These are phyloP conservation scores for Apamea anceps DNA, from an alignment of 2,888 invertebrate species.

Conservation along the genomic window DNA sequence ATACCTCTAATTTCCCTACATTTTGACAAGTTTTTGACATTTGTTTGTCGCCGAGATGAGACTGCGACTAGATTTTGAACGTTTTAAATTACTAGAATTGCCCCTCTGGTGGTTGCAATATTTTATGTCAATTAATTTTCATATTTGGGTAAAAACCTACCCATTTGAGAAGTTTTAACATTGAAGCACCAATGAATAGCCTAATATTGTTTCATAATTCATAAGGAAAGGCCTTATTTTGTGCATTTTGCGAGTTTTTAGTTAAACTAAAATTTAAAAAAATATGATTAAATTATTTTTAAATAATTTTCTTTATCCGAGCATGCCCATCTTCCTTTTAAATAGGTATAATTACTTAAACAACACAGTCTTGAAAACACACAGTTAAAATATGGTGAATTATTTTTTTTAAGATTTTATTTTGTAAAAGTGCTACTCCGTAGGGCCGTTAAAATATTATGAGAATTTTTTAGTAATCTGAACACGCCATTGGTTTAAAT, in stretches of 20 bases:
- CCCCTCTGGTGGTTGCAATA: background rate
- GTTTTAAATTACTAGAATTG: too few relatives aligned
- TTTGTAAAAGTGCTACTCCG: constrained; percentile 58
- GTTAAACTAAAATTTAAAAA: constrained; percentile 6
- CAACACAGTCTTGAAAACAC: constrained; percentile 78
- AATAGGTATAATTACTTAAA: constrained; percentile 69
- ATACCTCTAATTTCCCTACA: too few relatives aligned
- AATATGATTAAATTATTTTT: background rate
- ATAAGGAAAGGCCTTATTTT: constrained; percentile 54
- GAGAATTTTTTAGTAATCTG: background rate
- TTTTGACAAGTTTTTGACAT: too few relatives aligned
- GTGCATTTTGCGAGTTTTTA: constrained; percentile 35
- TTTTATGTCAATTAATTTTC: background rate
- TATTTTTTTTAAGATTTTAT: constrained; percentile 37
- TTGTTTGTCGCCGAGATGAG: too few relatives aligned
- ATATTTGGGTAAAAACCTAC: background rate
- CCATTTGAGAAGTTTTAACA: background rate
- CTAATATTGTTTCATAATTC: constrained; percentile 52
- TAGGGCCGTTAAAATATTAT: too few relatives aligned
- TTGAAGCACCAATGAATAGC: constrained; percentile 35
- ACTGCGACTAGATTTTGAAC: too few relatives aligned
- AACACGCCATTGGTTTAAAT: background rate
- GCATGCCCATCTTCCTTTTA: constrained; percentile 60
- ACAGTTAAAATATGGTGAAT: constrained; percentile 65
- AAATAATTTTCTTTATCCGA: constrained; percentile 37